Evolutionary conservation across 35 echinoderm and acorn worm species (phyloP).

Genomic region (Strongylocentrotus purpuratus): DNA sequence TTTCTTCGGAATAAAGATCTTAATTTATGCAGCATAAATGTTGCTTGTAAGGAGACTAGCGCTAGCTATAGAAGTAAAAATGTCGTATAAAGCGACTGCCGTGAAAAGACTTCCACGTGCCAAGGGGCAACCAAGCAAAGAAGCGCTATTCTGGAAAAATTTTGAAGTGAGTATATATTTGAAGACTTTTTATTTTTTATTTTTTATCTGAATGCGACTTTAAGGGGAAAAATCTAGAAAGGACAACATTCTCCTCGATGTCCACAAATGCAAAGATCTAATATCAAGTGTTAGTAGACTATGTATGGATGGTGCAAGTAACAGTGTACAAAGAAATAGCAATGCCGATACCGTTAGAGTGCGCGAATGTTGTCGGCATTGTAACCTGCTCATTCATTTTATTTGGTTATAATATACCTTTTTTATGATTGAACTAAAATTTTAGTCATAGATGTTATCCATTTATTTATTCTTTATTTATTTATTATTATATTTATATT

Average conservation of each 20-base stretch:
- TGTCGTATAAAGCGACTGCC: conserved; percentile 60
- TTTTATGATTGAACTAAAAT: no score
- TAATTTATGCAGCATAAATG: no score
- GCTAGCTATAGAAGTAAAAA: background rate
- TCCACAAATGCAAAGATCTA: background rate
- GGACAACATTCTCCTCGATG: no score
- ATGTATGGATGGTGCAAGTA: background rate
- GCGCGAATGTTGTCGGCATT: no score
- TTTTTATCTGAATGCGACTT: background rate
- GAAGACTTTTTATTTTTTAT: background rate
- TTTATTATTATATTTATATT: no score
- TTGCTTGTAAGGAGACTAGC: no score
- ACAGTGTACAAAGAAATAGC: background rate
- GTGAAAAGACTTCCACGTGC: conserved; percentile 62
- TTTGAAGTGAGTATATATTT: conserved; percentile 49
- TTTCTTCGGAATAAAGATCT: no score
- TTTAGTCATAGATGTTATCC: no score
- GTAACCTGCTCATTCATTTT: no score
- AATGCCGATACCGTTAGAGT: no score
- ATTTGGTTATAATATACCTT: no score
- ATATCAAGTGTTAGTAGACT: background rate
- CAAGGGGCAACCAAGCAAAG: conserved; percentile 51
- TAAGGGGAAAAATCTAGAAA: background rate
- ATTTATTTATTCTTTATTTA: no score
- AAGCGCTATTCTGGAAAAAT: conserved; percentile 62